Conservation (phyloP, 37 sponge, comb jelly and placozoan genomes). For the Crambe crambe region DNA sequence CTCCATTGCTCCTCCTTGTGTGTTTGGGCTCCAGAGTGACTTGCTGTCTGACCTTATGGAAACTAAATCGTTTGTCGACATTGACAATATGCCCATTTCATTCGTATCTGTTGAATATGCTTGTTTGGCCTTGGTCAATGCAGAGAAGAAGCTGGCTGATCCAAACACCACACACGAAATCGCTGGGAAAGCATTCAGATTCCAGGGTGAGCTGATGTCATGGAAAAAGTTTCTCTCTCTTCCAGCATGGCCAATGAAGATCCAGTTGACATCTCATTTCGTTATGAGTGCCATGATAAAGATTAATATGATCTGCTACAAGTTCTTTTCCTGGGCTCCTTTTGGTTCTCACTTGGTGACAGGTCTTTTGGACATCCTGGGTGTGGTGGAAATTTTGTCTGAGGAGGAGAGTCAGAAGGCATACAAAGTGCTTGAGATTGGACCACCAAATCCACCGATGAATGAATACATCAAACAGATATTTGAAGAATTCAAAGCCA, state of each 20-base stretch:
- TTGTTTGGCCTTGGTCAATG: constrained; percentile 23
- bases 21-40: constrained; percentile 43
- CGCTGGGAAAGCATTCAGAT: constrained; percentile 29
- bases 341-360: constrained; percentile 55
- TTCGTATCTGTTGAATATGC: constrained; percentile 52
- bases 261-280: constrained; percentile 8
- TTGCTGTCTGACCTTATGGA: constrained; percentile 20
- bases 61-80: constrained; percentile 26
- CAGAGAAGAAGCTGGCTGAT: constrained; percentile 45
- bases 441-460: constrained; percentile 28
- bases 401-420: constrained; percentile 1
- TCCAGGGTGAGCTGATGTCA: constrained; percentile 55
- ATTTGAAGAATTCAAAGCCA: constrained; percentile 20
- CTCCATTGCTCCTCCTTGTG: constrained; percentile 30
- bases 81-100: not conserved
- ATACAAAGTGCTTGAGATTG: constrained; percentile 30
- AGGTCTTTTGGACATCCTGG: constrained; percentile 25
- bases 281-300: constrained; percentile 19
- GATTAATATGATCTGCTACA: constrained; percentile 47
- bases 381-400: constrained; percentile 9
- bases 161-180: not conserved
- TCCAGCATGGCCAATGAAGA: constrained; percentile 52
- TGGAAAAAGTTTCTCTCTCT: constrained; percentile 35
- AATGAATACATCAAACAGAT: constrained; percentile 24
- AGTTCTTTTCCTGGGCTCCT: constrained; percentile 47